These are phyloP conservation scores for Cyphotilapia sp. DNA, from an alignment of 2,113 vertebrate species.

Conservation along the genomic window DNA sequence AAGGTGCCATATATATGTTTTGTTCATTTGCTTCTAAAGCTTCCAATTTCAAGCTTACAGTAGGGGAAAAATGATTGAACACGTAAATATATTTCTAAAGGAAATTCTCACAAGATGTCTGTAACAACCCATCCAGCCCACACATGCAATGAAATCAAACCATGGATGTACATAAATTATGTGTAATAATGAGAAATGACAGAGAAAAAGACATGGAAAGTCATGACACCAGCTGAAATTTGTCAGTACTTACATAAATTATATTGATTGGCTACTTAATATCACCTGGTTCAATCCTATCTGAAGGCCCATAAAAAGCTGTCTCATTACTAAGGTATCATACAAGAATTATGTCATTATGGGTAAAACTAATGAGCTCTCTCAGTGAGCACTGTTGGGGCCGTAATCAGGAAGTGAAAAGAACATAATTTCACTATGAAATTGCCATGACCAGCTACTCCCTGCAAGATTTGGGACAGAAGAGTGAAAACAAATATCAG, in stretches of 20 bases:
- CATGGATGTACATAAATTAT: neutral
- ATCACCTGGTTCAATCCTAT: neutral
- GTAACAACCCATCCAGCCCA: neutral
- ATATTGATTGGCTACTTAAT: neutral
- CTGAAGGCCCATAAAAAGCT: neutral
- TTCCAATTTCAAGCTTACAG: neutral
- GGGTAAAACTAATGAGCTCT: neutral
- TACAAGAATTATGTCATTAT: neutral
- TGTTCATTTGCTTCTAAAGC: neutral
- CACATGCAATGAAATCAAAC: neutral
- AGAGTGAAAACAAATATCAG: neutral
- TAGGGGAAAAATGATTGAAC: neutral
- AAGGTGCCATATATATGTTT: neutral
- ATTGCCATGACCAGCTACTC: neutral
- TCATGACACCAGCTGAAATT: neutral
- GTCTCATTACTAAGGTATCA: neutral
- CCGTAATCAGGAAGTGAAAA: neutral
- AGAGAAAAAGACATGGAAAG: neutral
- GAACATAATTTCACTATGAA: neutral
- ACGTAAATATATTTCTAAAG: neutral
- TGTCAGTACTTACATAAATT: neutral
- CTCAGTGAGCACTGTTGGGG: neutral
- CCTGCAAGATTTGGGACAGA: neutral
- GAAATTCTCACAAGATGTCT: neutral
- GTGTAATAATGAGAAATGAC: neutral